Percentiles rank a stretch among this genome's conserved stretches.
Evolutionary conservation across 2,113 vertebrate species (phyloP).

Genomic region (Gobius niger): DNA sequence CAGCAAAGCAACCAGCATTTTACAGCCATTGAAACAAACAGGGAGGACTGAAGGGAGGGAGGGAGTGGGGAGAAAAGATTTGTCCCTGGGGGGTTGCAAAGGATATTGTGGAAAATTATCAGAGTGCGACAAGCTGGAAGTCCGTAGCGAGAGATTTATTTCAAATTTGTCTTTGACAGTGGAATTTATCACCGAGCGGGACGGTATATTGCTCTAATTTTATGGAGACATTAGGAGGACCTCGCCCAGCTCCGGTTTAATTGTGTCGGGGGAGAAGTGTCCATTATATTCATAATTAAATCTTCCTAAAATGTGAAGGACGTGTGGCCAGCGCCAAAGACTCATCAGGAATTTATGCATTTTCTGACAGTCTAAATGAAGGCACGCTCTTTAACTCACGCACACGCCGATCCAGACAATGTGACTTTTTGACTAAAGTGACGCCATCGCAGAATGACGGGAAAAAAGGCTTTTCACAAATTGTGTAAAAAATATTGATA

Average conservation of each 20-base stretch:
- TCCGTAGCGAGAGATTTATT: constrained; percentile 70
- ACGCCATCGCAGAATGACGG: background rate
- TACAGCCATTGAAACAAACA: constrained; percentile 72
- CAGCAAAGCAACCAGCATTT: constrained; percentile 77
- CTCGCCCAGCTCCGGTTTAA: background rate
- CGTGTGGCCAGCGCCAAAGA: background rate
- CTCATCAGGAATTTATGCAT: background rate
- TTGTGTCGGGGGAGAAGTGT: constrained; percentile 1
- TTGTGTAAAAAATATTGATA: too few relatives aligned
- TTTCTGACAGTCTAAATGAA: background rate
- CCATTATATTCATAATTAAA: background rate
- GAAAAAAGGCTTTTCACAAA: background rate
- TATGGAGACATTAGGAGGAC: constrained; percentile 34
- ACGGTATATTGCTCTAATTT: constrained; percentile 53
- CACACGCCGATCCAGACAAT: background rate
- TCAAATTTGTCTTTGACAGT: constrained; percentile 72
- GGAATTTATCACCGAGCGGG: constrained; percentile 64
- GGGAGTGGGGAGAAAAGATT: constrained; percentile 60
- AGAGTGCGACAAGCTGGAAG: constrained; percentile 69
- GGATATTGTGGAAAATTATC: constrained; percentile 75
- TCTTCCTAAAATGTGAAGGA: background rate
- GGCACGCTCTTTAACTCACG: background rate
- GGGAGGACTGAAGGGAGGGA: constrained; percentile 40
- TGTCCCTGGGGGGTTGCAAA: constrained; percentile 68
- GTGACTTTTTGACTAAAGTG: constrained; percentile 2